Conservation (phyloP, 2,888 invertebrate species). For the Chrysomela aeneicollis region DNA sequence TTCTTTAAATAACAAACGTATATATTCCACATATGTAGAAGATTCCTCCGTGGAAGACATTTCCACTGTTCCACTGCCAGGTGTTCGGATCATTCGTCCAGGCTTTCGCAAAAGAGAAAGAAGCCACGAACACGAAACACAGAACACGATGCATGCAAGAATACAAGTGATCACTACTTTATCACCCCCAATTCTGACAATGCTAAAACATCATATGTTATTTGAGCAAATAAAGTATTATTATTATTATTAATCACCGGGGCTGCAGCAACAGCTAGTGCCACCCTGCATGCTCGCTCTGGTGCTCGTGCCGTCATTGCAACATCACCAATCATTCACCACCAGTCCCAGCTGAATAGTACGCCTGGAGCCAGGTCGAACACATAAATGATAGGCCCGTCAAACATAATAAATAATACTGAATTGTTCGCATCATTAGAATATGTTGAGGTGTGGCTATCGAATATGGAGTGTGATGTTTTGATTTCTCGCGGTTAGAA, state of each 20-base stretch:
- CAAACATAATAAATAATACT: no score
- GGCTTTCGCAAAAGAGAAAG: not conserved
- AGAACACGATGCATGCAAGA: constrained; percentile 21
- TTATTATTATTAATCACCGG: constrained; percentile 39
- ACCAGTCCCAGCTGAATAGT: constrained; percentile 38
- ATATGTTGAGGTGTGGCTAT: no score
- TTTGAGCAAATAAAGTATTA: no score
- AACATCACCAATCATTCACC: constrained; percentile 48
- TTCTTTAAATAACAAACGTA: not conserved
- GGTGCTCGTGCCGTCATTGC: constrained; percentile 62
- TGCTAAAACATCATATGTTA: no score
- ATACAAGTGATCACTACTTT: constrained; percentile 21
- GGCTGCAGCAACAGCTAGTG: constrained; percentile 53
- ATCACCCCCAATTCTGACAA: no score
- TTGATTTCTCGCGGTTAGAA: no score
- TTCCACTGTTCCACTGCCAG: no score
- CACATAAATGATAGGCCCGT: no score
- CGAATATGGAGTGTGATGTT: no score
- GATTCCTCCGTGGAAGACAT: no score
- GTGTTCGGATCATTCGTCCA: not conserved
- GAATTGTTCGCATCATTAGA: not conserved
- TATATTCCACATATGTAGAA: no score
- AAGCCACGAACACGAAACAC: constrained; percentile 15
- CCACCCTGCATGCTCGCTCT: constrained; percentile 58
- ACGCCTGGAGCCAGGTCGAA: no score